Percentiles rank a stretch among this genome's conserved stretches.
Evolutionary conservation across 2,797 vertebrate genomes (phyloP).

Genomic region (Megalops cyprinoides): DNA sequence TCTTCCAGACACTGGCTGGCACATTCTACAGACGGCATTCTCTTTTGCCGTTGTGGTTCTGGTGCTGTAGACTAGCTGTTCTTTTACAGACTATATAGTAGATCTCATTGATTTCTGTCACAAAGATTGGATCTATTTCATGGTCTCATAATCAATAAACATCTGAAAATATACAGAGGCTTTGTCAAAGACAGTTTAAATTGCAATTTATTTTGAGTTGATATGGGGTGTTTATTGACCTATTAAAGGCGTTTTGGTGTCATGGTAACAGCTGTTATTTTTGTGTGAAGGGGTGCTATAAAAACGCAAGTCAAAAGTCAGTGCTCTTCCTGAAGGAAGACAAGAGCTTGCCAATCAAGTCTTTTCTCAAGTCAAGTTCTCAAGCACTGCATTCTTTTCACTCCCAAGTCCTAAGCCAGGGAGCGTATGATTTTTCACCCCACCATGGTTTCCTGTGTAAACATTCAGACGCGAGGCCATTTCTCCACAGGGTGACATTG

Average conservation of each 20-base stretch:
- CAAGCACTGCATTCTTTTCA: neutral
- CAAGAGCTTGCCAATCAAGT: neutral
- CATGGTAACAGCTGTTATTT: neutral
- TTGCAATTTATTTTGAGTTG: neutral
- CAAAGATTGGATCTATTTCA: neutral
- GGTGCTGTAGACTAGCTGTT: neutral
- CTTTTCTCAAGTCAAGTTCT: neutral
- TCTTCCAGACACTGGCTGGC: neutral
- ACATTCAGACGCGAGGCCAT: neutral
- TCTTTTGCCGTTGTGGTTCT: neutral
- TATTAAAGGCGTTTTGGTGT: neutral
- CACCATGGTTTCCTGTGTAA: neutral
- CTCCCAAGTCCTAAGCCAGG: neutral
- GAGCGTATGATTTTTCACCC: conserved; percentile 4
- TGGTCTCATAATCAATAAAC: neutral
- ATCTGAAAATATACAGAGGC: neutral
- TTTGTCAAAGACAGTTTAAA: neutral
- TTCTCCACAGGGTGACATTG: conserved; percentile 37
- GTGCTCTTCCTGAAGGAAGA: neutral
- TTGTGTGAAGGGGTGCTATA: neutral
- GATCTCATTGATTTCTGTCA: neutral
- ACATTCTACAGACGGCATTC: neutral
- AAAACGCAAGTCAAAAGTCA: conserved; percentile 6
- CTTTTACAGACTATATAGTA: neutral
- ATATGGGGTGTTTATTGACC: neutral